Conservation (phyloP, 2,113 vertebrate species). For the Dromaius novaehollandiae region DNA sequence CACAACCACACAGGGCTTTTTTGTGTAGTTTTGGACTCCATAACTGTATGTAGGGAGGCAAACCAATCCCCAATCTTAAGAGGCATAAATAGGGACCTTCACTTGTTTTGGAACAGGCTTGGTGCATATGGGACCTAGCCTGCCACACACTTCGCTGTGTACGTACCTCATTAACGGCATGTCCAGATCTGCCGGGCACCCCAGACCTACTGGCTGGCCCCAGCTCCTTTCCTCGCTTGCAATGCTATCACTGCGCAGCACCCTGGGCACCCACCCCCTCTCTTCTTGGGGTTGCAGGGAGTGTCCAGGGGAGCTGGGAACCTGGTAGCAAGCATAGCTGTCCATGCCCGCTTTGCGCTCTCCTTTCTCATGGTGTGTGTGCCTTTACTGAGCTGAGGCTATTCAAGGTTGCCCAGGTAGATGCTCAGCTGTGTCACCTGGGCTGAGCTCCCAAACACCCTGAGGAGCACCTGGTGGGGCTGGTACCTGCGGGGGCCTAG, state of each 20-base stretch:
- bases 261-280: neutral
- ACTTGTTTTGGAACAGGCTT: too few relatives aligned
- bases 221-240: neutral
- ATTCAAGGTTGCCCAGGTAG: neutral
- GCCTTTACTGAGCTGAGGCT: neutral
- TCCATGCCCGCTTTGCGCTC: fast-evolving
- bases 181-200: neutral
- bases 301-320: fast-evolving
- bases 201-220: neutral
- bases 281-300: fast-evolving
- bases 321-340: neutral
- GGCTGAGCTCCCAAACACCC: neutral
- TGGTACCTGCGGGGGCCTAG: neutral
- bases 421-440: neutral
- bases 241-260: neutral
- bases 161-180: neutral
- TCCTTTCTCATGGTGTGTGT: neutral
- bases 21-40: neutral
- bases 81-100: too few relatives aligned
- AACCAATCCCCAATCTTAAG: neutral
- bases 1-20: fast-evolving
- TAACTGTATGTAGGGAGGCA: neutral
- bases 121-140: too few relatives aligned
- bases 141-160: fast-evolving
- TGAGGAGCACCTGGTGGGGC: fast-evolving